Evolutionary conservation across 2,888 invertebrate species (phyloP).

Genomic region (Rhynchonema sp.): DNA sequence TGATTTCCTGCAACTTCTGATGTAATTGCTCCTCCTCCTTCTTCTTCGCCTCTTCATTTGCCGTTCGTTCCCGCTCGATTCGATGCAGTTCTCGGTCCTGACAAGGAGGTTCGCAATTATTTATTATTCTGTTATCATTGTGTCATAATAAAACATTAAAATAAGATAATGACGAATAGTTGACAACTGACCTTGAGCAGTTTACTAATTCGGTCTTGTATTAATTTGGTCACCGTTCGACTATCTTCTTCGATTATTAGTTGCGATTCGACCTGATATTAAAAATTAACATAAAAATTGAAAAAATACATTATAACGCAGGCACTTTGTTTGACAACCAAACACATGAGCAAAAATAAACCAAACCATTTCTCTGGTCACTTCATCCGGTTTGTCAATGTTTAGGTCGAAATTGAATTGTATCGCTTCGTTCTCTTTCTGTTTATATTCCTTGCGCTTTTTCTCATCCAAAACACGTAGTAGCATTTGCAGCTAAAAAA

Average conservation of each 20-base stretch:
- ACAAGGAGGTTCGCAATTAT: too few relatives aligned
- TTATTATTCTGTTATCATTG: too few relatives aligned
- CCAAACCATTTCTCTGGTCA: slow-evolving; percentile 70
- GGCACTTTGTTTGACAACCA: neutral
- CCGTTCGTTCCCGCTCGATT: slow-evolving; percentile 10
- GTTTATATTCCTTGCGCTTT: slow-evolving; percentile 72
- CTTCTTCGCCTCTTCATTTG: slow-evolving; percentile 4
- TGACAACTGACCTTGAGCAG: slow-evolving; percentile 48
- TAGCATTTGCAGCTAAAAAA: slow-evolving; percentile 55
- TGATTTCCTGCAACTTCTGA: slow-evolving; percentile 17
- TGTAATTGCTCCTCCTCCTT: slow-evolving; percentile 20
- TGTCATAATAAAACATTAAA: too few relatives aligned
- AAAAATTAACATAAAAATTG: neutral
- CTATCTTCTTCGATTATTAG: slow-evolving; percentile 72
- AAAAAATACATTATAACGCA: neutral
- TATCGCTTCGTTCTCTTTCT: slow-evolving; percentile 96
- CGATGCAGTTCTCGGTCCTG: slow-evolving; percentile 38
- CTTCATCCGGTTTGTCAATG: slow-evolving; percentile 73
- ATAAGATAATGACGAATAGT: too few relatives aligned
- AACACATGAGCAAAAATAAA: neutral
- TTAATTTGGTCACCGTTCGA: slow-evolving; percentile 65
- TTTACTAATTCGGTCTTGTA: slow-evolving; percentile 64
- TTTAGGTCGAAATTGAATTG: slow-evolving; percentile 91
- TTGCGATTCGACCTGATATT: neutral
- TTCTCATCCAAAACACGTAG: slow-evolving; percentile 86